Percentiles rank a stretch among this genome's conserved stretches.
These are phyloP conservation scores for Automeris io DNA, from an alignment of 2,888 invertebrate species.

Conservation along the genomic window DNA sequence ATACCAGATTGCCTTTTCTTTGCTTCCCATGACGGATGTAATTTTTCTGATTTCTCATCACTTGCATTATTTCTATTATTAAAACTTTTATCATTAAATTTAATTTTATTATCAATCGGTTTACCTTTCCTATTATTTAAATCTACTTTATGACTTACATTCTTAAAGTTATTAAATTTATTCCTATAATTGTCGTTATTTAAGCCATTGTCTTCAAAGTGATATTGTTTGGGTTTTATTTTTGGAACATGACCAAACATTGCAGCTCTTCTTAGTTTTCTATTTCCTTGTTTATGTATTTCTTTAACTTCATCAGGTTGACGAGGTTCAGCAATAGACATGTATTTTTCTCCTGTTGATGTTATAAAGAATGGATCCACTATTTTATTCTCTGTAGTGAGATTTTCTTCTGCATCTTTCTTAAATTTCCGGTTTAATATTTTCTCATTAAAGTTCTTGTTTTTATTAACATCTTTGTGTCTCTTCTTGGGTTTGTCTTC, in stretches of 20 bases:
- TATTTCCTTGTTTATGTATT: constrained; percentile 57
- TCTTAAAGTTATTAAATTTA: constrained; percentile 16
- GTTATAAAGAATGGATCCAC: constrained; percentile 70
- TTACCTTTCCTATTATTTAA: constrained; percentile 18
- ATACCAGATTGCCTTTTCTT: constrained; percentile 64
- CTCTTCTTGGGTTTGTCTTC: constrained; percentile 31
- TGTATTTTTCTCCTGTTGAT: constrained; percentile 59
- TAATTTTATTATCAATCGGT: constrained; percentile 13
- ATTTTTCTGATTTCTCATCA: constrained; percentile 47
- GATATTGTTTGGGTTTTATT: constrained; percentile 37
- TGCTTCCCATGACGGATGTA: constrained; percentile 76
- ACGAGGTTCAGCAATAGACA: constrained; percentile 62
- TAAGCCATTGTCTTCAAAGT: constrained; percentile 21
- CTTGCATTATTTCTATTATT: constrained; percentile 15
- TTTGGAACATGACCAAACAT: constrained; percentile 64
- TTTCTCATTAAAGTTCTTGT: constrained; percentile 58
- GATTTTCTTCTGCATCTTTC: constrained; percentile 31
- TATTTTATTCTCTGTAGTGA: constrained; percentile 35
- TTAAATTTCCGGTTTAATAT: constrained; percentile 48
- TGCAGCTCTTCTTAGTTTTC: constrained; percentile 58
- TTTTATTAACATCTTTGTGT: constrained; percentile 47
- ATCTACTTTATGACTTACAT: constrained; percentile 16
- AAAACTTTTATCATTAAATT: constrained; percentile 9
- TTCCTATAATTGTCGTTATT: constrained; percentile 21
- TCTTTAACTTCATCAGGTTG: constrained; percentile 66